These are phyloP conservation scores for Podarcis cretensis DNA, from an alignment of 2,113 vertebrate species.

Conservation along the genomic window DNA sequence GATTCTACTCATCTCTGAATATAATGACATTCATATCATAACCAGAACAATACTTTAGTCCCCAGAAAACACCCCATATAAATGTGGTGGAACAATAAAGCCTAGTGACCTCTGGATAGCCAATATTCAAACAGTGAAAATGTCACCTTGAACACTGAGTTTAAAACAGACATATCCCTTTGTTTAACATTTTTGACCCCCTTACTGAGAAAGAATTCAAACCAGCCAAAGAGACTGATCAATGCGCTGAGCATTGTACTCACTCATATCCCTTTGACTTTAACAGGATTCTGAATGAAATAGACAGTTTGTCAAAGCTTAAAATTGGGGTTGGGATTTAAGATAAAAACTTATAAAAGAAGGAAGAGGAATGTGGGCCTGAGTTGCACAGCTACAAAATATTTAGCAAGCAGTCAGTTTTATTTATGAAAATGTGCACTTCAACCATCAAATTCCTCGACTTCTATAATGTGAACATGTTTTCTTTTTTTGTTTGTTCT, in stretches of 20 bases:
- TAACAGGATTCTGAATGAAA: neutral
- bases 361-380: neutral
- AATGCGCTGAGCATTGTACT: neutral
- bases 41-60: neutral
- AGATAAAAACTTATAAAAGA: neutral
- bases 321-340: neutral
- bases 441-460: neutral
- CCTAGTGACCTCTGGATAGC: neutral
- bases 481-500: slow-evolving; percentile 12
- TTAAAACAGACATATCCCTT: neutral
- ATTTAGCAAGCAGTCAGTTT: slow-evolving; percentile 7
- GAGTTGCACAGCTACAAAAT: neutral
- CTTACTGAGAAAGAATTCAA: neutral
- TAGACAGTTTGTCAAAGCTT: neutral
- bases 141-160: neutral
- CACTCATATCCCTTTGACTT: neutral
- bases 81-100: neutral
- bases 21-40: neutral
- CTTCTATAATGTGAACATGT: neutral
- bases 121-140: neutral
- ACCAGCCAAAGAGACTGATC: neutral
- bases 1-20: no score
- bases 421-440: neutral
- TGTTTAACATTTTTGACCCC: neutral
- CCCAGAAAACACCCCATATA: neutral